Base-by-base conservation (phyloP, 2,797 vertebrate genomes). In the Sebastes oblongus region DNA sequence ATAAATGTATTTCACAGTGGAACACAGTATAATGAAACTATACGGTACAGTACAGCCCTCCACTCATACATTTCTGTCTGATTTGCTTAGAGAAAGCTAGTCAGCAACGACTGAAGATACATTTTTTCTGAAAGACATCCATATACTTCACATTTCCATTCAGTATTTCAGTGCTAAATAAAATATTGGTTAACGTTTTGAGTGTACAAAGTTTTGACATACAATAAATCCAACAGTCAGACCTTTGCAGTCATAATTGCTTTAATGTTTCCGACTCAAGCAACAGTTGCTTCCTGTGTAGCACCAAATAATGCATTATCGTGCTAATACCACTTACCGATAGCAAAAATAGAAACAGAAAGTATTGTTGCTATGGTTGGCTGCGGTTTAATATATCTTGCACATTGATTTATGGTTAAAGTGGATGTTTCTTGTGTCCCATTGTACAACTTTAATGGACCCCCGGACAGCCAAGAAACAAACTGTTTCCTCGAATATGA, bases 1-100 rank as follows among this genome's bases (percentile, higher is more conserved):
- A 71, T 65, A 52, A 76, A 76, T 68, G 42, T 68, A 34, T 77
- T 77, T 61, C 54, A 55, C 64, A 25, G 61, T 77, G 59, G 56
- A 66, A 62, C 16, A 42, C 64, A 66, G 72, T 25, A 56, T 54
- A 69, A 54, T 67, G 7, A 39, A 77, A 22, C 25, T 4, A 3
- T n/a, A 34, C 20, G 22, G 16, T 12, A 36, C 36, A 42, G 16
- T 42, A 18, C 32, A 66, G 50, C 36, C 36, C 58, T 68, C 46
- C 34, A 24, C 29, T 68, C 16, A 12, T 27, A 34, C 13, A 70
- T 78, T 62, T 54, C 8, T 52, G 27, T 46, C 54, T 20, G 20
- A 27, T 72, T 75, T 74, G 3, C 52, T 66, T 29, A 3, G 18
- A 54, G 78, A 42, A 65, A 32, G 29, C 39, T 13, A 29, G 39